Evolutionary conservation across 2,113 vertebrate genomes (phyloP).

Genomic region (Mobula birostris): DNA sequence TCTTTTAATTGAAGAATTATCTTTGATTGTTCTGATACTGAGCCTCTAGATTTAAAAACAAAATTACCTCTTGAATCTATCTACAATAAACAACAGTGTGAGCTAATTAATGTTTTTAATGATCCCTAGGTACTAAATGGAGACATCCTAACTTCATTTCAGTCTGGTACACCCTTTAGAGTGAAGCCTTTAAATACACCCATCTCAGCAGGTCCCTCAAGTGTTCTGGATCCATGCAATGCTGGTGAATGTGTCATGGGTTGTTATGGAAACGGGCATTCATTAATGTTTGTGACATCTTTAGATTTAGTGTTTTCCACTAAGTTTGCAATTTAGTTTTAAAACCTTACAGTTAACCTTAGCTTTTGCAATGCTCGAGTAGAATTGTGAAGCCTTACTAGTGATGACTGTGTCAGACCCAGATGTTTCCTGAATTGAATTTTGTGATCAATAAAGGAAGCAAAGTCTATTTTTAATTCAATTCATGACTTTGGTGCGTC

Average conservation of each 20-base stretch:
- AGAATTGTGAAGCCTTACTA: not conserved
- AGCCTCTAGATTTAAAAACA: not conserved
- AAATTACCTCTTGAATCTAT: not conserved
- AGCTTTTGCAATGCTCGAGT: not conserved
- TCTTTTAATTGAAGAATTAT: not conserved
- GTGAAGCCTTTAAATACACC: not conserved
- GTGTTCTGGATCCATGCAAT: not conserved
- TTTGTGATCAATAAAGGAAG: not conserved
- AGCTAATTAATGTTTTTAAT: not conserved
- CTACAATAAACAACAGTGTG: not conserved
- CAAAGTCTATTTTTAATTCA: not conserved
- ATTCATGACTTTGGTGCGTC: not conserved
- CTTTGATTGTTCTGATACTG: not conserved
- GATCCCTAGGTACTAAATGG: not conserved
- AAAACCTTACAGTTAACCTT: not conserved
- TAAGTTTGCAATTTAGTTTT: not conserved
- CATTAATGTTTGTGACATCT: not conserved
- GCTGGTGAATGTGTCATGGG: not conserved
- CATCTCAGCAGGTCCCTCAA: not conserved
- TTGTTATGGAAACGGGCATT: not conserved
- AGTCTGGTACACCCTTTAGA: not conserved
- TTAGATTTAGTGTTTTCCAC: not conserved
- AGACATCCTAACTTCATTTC: not conserved
- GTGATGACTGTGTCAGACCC: not conserved
- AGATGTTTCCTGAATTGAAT: not conserved